Conservation (phyloP, 2,888 invertebrate species). For the Glaucopsyche alexis region DNA sequence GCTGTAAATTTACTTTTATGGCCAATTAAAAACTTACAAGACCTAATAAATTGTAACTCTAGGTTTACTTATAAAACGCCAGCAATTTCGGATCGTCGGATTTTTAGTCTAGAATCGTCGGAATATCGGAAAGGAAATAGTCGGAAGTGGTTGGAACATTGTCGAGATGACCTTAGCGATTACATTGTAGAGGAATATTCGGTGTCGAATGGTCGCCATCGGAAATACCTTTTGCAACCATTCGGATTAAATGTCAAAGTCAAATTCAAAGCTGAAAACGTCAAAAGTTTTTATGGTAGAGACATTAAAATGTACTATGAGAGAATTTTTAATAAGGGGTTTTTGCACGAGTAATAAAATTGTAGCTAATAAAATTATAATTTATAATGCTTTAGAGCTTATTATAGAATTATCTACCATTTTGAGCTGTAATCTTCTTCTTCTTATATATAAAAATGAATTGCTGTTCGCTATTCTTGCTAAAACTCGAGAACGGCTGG, state of each 20-base stretch:
- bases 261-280: not conserved
- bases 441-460: too few relatives aligned
- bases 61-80: not conserved
- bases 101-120: not conserved
- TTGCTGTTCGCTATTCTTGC: too few relatives aligned
- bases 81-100: not conserved
- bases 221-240: constrained; percentile 17
- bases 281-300: not conserved
- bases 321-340: too few relatives aligned
- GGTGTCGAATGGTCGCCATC: constrained; percentile 17
- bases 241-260: constrained; percentile 9
- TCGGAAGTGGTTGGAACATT: constrained; percentile 23
- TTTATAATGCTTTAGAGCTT: too few relatives aligned
- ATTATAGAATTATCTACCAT: too few relatives aligned
- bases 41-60: not conserved
- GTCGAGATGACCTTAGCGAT: constrained; percentile 24
- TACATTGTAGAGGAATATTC: constrained; percentile 15
- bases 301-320: not conserved
- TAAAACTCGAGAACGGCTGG: too few relatives aligned
- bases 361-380: too few relatives aligned
- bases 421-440: too few relatives aligned
- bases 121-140: constrained; percentile 19
- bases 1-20: not conserved
- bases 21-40: constrained; percentile 10
- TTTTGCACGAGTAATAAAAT: too few relatives aligned